Base-by-base conservation (phyloP, 2,113 vertebrate genomes). In the Lathamus discolor region DNA sequence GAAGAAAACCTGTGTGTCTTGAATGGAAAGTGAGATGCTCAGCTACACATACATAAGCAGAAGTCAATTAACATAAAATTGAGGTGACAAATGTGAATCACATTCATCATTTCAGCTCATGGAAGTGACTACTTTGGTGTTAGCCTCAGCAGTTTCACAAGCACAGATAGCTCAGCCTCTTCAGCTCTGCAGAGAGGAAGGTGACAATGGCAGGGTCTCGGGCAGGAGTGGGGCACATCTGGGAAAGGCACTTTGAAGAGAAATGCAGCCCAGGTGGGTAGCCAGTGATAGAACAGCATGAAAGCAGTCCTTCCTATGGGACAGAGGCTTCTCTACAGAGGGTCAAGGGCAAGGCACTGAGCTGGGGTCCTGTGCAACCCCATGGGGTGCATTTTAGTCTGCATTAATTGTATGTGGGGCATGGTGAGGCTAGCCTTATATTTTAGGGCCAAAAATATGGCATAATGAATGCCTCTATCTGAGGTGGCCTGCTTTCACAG, bases 361-460 rank as follows among this genome's bases (percentile, higher is more conserved):
- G 0, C 0, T 41, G 52, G 19, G 11, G 20, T 51, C 23, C 63
- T 59, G 5, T 4, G 2, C 12, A 54, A 20, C 16, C 13, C 39
- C 22, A 2, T 27, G 33, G 11, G 12, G 2, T 49, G 12, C 11
- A 11, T 68, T 86, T 69, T 52, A 15, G 14, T 80, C 49, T 91
- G 17, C 29, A 28, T 51, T 61, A 62, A 10, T 33, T 66, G 16
- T 27, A 20, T 16, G 25, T 39, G 19, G 23, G 9, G 11, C 23
- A 73, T 83, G 27, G 33, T 54, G n/a, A 76, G 48, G 28, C 48
- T 55, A 67, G 9, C 23, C 12, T 74, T 23, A 23, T 11, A n/a
- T 68, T 62, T 79, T 46, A 73, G 54, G 54, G 29, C 14, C 28
- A 51, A 80, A 88, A 83, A 9, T 29, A 23, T 52, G 25, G 5